These are phyloP conservation scores for Atherix ibis DNA, from an alignment of 2,888 invertebrate species.

Conservation along the genomic window DNA sequence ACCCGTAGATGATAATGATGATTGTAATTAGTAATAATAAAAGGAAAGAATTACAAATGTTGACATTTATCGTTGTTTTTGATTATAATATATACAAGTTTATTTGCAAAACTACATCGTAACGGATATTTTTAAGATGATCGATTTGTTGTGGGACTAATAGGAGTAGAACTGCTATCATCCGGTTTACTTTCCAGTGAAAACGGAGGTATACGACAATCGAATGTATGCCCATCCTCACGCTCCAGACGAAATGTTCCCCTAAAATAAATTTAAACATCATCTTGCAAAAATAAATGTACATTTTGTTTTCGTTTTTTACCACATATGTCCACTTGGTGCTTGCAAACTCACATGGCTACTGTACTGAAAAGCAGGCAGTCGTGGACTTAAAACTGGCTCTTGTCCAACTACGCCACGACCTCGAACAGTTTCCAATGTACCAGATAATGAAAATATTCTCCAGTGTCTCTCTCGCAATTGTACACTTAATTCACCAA, in stretches of 20 bases:
- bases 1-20: slow-evolving; percentile 34
- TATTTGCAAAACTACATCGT: no score
- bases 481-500: slow-evolving; percentile 77
- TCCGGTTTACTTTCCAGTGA: slow-evolving; percentile 89
- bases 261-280: slow-evolving; percentile 47
- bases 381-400: slow-evolving; percentile 69
- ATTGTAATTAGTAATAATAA: no score
- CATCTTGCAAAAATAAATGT: not conserved
- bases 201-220: slow-evolving; percentile 95
- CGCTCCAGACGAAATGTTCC: slow-evolving; percentile 96
- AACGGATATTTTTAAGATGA: no score
- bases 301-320: slow-evolving; percentile 5
- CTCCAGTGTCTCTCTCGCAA: slow-evolving; percentile 95
- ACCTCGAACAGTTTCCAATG: slow-evolving; percentile 85
- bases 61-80: no score
- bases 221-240: slow-evolving; percentile 92
- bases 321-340: slow-evolving; percentile 71
- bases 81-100: no score
- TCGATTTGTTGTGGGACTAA: slow-evolving; percentile 10
- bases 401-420: slow-evolving; percentile 95
- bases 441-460: slow-evolving; percentile 86
- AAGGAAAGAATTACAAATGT: no score
- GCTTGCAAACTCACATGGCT: slow-evolving; percentile 95
- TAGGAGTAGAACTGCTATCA: slow-evolving; percentile 25
- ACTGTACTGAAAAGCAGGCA: slow-evolving; percentile 95